Evolutionary conservation across 2,888 invertebrate species (phyloP).

Genomic region (Andricus quercusramuli): DNA sequence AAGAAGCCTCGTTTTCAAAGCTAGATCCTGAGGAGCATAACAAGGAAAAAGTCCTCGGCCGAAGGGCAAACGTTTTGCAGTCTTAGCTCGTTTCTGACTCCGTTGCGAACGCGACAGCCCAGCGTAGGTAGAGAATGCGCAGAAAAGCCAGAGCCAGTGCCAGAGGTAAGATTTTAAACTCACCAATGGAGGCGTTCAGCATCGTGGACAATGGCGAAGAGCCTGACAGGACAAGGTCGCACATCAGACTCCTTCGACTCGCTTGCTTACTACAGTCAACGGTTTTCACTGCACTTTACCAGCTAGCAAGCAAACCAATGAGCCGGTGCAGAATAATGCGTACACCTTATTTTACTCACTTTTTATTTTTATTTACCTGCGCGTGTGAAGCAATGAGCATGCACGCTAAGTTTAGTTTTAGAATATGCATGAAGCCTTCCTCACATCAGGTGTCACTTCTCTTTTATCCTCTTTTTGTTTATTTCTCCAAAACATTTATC

Average conservation of each 20-base stretch:
- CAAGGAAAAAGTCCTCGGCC: slow-evolving; percentile 39
- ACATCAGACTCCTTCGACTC: slow-evolving; percentile 55
- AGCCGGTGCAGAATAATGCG: slow-evolving; percentile 13
- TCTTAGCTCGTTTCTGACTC: slow-evolving; percentile 41
- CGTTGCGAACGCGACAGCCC: slow-evolving; percentile 40
- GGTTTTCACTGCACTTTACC: slow-evolving; percentile 55
- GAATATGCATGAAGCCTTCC: slow-evolving; percentile 4
- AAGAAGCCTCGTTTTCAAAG: slow-evolving; percentile 42
- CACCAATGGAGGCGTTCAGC: slow-evolving; percentile 67
- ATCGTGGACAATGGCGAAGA: slow-evolving; percentile 72
- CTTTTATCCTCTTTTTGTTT: not conserved
- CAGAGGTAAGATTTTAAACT: slow-evolving; percentile 56
- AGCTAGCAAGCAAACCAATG: slow-evolving; percentile 42
- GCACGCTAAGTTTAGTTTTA: not conserved
- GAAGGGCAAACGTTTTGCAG: slow-evolving; percentile 44
- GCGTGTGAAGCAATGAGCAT: slow-evolving; percentile 3
- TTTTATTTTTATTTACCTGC: slow-evolving; percentile 32
- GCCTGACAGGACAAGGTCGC: slow-evolving; percentile 72
- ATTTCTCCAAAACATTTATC: not conserved
- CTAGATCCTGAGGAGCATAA: slow-evolving; percentile 46
- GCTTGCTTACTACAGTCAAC: slow-evolving; percentile 45
- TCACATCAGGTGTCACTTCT: not conserved
- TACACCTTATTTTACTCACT: slow-evolving; percentile 21
- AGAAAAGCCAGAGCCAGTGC: slow-evolving; percentile 48
- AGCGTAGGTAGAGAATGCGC: slow-evolving; percentile 15